Percentiles rank a stretch among this genome's conserved stretches.
phyloP scores from a whole-genome alignment of 2,888 invertebrate genomes.

The Allygus modestus region DNA sequence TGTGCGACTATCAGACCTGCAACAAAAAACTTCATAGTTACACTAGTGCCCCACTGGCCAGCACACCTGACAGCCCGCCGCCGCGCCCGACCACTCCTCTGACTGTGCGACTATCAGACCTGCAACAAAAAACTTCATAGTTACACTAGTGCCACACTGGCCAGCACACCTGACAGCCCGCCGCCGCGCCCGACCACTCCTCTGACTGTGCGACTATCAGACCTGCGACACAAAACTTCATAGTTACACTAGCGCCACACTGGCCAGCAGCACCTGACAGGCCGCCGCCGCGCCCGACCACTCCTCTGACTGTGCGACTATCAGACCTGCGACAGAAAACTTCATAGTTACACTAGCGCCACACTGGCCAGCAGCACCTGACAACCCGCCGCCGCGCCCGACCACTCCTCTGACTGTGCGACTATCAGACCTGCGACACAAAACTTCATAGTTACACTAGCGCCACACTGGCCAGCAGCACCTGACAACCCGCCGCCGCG shows the following conservation, averaged over 20 bases:
- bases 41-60: slow-evolving; percentile 29
- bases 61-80: neutral
- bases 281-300: slow-evolving; percentile 2
- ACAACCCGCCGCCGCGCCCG: too few relatives aligned
- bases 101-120: slow-evolving; percentile 47
- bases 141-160: too few relatives aligned
- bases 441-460: too few relatives aligned
- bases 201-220: slow-evolving; percentile 42
- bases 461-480: too few relatives aligned
- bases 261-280: neutral
- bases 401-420: neutral
- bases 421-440: slow-evolving; percentile 23
- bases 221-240: slow-evolving; percentile 59
- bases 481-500: too few relatives aligned
- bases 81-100: slow-evolving; percentile 48
- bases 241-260: too few relatives aligned
- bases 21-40: too few relatives aligned
- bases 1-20: slow-evolving; percentile 50
- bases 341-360: too few relatives aligned
- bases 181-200: slow-evolving; percentile 34
- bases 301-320: slow-evolving; percentile 34
- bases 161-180: neutral
- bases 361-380: neutral
- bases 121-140: too few relatives aligned
- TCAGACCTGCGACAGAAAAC: slow-evolving; percentile 35